phyloP scores from a whole-genome alignment of 2,888 invertebrate species.

The Elaeidobius kamerunicus region DNA sequence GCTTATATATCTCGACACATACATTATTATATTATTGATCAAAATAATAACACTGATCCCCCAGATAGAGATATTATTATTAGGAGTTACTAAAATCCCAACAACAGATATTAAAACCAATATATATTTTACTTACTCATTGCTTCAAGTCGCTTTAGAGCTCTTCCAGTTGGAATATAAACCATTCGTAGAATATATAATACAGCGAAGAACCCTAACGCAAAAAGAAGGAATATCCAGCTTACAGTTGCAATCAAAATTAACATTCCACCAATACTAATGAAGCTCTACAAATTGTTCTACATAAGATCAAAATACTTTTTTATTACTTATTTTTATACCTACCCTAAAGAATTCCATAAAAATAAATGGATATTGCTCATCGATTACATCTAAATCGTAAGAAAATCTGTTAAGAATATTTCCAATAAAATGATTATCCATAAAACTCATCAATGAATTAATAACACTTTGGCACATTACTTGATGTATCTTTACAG shows the following conservation, averaged over 20 bases:
- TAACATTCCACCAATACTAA: slow-evolving; percentile 61
- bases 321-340: too few species aligned
- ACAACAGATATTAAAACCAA: too few species aligned
- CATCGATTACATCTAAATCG: slow-evolving; percentile 36
- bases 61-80: too few species aligned
- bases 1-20: too few species aligned
- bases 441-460: slow-evolving; percentile 34
- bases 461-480: slow-evolving; percentile 34
- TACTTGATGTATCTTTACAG: slow-evolving; percentile 35
- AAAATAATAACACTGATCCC: too few species aligned
- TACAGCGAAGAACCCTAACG: slow-evolving; percentile 58
- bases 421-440: slow-evolving; percentile 37
- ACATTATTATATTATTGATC: too few species aligned
- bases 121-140: slow-evolving; percentile 53
- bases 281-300: slow-evolving; percentile 29
- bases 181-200: slow-evolving; percentile 62
- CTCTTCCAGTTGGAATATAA: slow-evolving; percentile 72
- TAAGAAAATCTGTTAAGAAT: slow-evolving; percentile 37
- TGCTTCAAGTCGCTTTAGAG: slow-evolving; percentile 68
- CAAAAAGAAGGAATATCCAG: slow-evolving; percentile 63
- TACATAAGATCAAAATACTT: too few species aligned
- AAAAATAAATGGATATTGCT: slow-evolving; percentile 37
- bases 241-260: slow-evolving; percentile 69
- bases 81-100: too few species aligned
- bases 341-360: slow-evolving; percentile 36